A percentile compares a stretch with the other conserved stretches of the same genome.
Conservation (phyloP, 2,113 vertebrate genomes). For the Raphicerus campestris region DNA sequence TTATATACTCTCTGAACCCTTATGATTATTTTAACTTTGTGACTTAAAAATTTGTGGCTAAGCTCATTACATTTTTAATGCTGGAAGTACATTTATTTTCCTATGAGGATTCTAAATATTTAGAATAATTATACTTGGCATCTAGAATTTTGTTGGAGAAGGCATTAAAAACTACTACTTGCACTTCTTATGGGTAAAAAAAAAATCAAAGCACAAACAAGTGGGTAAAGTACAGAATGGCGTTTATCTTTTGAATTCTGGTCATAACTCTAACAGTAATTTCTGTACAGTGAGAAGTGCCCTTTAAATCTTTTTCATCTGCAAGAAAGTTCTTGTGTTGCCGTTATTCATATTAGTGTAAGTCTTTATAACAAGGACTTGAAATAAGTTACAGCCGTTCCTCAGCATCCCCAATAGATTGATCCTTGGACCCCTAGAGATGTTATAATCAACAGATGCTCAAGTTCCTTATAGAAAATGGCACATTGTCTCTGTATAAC, state of each 20-base stretch:
- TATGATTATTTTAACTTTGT: slow-evolving; percentile 40
- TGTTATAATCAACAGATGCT: background rate
- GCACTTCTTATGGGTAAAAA: background rate
- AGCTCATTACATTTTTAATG: background rate
- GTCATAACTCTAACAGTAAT: background rate
- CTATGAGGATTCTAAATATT: slow-evolving; percentile 39
- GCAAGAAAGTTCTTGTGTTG: background rate
- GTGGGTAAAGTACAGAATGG: background rate
- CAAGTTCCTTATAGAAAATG: background rate
- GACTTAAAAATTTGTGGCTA: background rate
- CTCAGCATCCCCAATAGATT: background rate
- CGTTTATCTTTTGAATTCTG: background rate
- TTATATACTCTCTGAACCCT: background rate
- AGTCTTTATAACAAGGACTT: background rate
- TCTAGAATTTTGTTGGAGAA: slow-evolving; percentile 8
- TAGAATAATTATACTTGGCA: background rate
- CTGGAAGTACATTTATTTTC: slow-evolving; percentile 29
- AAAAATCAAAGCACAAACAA: slow-evolving; percentile 20
- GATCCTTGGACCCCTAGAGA: background rate
- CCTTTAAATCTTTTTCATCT: background rate
- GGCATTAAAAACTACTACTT: slow-evolving; percentile 12
- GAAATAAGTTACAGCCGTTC: background rate
- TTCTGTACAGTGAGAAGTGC: background rate
- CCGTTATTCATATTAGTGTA: background rate
- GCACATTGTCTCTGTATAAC: background rate